phyloP scores from a whole-genome alignment of 2,113 vertebrate species.

The Scopus umbretta region DNA sequence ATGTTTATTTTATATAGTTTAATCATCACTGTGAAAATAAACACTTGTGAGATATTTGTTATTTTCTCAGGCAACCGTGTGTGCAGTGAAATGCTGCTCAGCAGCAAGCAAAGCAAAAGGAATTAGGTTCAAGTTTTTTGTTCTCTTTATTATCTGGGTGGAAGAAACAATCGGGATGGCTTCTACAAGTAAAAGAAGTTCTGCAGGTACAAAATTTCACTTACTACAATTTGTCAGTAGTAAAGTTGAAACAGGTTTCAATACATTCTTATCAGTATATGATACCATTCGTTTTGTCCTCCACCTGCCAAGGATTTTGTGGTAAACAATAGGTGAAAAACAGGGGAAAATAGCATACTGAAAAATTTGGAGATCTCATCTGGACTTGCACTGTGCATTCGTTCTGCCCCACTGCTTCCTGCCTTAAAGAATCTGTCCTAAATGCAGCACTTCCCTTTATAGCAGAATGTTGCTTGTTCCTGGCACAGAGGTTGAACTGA shows the following conservation, averaged over 20 bases:
- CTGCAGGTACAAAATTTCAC: constrained; percentile 34
- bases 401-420: neutral
- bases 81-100: neutral
- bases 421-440: neutral
- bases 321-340: neutral
- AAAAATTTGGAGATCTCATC: neutral
- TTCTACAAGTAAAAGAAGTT: neutral
- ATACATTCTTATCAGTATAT: neutral
- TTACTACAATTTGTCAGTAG: neutral
- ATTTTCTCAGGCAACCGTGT: neutral
- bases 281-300: neutral
- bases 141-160: neutral
- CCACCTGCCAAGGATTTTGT: neutral
- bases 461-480: neutral
- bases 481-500: neutral
- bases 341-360: neutral
- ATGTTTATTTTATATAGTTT: neutral
- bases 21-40: neutral
- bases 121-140: neutral
- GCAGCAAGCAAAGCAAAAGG: neutral
- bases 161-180: constrained; percentile 27
- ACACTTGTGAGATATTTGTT: neutral
- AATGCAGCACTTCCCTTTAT: neutral
- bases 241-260: neutral
- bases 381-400: neutral